Evolutionary conservation across 2,888 invertebrate species (phyloP).

Genomic region (Tetramorium bicarinatum): DNA sequence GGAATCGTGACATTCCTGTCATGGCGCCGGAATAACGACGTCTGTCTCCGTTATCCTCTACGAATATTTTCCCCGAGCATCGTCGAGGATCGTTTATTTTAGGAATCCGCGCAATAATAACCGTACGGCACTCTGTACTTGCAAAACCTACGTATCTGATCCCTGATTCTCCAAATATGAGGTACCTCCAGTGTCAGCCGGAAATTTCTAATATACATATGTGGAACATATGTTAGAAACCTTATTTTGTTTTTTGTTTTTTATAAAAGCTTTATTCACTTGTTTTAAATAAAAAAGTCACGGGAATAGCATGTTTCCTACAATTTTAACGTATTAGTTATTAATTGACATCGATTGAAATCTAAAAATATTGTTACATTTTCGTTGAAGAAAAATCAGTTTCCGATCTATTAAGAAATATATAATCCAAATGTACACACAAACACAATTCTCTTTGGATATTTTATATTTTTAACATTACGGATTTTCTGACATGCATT

Average conservation of each 20-base stretch:
- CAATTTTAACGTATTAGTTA: neutral
- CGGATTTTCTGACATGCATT: slow-evolving; percentile 18
- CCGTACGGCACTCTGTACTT: neutral
- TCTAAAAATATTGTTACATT: neutral
- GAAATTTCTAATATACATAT: neutral
- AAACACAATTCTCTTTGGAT: neutral
- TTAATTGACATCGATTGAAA: neutral
- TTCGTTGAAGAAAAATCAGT: neutral
- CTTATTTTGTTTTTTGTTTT: neutral
- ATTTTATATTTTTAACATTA: neutral
- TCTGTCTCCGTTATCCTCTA: slow-evolving; percentile 26
- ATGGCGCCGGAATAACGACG: slow-evolving; percentile 37
- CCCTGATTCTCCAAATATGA: neutral
- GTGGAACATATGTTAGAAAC: neutral
- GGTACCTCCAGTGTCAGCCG: neutral
- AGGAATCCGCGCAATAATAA: slow-evolving; percentile 39
- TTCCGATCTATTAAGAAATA: neutral
- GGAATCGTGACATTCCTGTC: slow-evolving; percentile 46
- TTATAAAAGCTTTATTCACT: neutral
- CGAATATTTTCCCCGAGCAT: neutral
- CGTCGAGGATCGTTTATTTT: slow-evolving; percentile 35
- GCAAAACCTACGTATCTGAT: neutral
- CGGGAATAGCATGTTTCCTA: neutral
- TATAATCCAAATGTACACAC: neutral
- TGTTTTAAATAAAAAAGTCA: neutral